These are phyloP conservation scores for Ochropleura leucogaster DNA, from an alignment of 2,888 invertebrate genomes.

Conservation along the genomic window DNA sequence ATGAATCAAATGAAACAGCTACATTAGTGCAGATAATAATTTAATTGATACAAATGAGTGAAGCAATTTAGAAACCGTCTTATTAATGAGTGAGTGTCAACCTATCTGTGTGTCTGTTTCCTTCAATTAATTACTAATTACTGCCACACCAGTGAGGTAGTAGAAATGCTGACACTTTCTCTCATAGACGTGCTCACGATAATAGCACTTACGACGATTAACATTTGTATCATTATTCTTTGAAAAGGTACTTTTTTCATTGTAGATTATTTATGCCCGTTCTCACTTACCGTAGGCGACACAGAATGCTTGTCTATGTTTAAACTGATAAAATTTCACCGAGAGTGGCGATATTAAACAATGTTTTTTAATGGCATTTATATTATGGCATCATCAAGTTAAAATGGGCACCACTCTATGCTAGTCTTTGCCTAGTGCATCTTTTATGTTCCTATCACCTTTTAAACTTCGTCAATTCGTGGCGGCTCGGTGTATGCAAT, in stretches of 20 bases:
- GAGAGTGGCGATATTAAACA: background rate
- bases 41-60: conserved; percentile 27
- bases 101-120: conserved; percentile 34
- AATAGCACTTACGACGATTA: background rate
- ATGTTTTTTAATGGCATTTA: too few species aligned
- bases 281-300: background rate
- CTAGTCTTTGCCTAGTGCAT: too few species aligned
- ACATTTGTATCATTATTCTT: background rate
- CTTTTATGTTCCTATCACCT: too few species aligned
- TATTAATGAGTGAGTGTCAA: conserved; percentile 48
- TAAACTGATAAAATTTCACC: background rate
- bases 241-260: background rate
- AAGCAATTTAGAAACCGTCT: conserved; percentile 45
- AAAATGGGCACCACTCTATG: too few species aligned
- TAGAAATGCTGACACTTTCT: conserved; percentile 34
- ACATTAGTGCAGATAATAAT: conserved; percentile 9
- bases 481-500: too few species aligned
- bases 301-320: background rate
- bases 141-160: background rate
- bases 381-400: too few species aligned
- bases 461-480: too few species aligned
- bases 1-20: conserved; percentile 7
- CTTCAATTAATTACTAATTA: conserved; percentile 38
- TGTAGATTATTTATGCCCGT: background rate
- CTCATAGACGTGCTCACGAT: conserved; percentile 17